These are phyloP conservation scores for Nasonia giraulti DNA, from an alignment of 1,140 invertebrate species.

Conservation along the genomic window DNA sequence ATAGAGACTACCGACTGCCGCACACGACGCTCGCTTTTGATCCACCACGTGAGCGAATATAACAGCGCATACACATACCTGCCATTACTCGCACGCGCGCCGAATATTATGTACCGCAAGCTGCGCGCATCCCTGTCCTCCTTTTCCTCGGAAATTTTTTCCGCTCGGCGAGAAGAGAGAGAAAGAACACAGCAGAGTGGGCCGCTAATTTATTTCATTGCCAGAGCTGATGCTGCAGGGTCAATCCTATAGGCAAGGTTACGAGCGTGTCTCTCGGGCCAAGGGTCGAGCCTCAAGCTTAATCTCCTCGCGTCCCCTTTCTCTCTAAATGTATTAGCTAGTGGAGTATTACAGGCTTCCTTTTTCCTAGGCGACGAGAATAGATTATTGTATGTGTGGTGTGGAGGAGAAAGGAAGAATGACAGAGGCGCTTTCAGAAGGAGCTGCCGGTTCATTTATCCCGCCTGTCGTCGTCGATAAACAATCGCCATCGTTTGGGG, in stretches of 20 bases:
- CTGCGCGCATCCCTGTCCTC: not conserved
- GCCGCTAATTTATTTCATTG: not conserved
- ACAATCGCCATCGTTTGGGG: constrained; percentile 23
- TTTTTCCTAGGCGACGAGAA: not conserved
- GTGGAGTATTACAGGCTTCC: not conserved
- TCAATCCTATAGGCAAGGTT: too few species aligned
- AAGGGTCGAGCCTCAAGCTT: not conserved
- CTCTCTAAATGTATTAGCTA: not conserved
- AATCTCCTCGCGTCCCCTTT: not conserved
- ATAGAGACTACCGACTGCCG: too few species aligned
- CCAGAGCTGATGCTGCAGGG: not conserved
- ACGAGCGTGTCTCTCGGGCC: too few species aligned
- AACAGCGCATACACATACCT: not conserved
- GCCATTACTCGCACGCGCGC: constrained; percentile 41
- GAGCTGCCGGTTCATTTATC: constrained; percentile 30
- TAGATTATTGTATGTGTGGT: not conserved
- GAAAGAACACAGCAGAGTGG: not conserved
- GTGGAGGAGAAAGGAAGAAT: not conserved
- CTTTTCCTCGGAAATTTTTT: not conserved
- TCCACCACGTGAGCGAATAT: not conserved
- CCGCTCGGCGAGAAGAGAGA: too few species aligned
- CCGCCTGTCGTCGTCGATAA: constrained; percentile 27
- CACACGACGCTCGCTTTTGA: not conserved
- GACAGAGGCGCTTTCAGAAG: not conserved
- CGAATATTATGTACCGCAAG: constrained; percentile 43